Base-by-base conservation (phyloP, 2,888 invertebrate genomes). In the Clostera curtula region DNA sequence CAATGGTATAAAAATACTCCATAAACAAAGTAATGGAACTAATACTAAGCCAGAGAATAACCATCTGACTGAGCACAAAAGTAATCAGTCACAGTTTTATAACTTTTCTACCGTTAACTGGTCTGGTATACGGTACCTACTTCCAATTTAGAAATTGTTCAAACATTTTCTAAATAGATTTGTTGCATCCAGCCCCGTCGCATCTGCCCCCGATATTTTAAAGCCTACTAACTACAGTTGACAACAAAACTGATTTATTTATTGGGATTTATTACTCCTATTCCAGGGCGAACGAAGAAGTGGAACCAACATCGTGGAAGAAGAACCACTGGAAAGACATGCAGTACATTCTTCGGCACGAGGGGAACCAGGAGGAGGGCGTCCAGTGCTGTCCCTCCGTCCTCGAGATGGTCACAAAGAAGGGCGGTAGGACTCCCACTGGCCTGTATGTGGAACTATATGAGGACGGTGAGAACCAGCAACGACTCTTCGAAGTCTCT, bases 311-410 rank as follows among this genome's bases (percentile, higher is more conserved):
- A 46, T 65, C 73, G 60, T 85, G 82, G 84, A 80, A 85, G 63
- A 70, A 86, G 69, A 71, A 85, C 73, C 79, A 87, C 75, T 69
- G 87, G 76, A 86, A 86, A 44, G 87, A 90, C 63, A 89, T 89
- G 84, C 89, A 89, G 67, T 66, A 77, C 54, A 77, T 89, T 44
- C 73, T 91, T 48, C 75, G 85, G 33, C 68, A 72, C 34, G 87
- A 88, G 60, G 79, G 85, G 24, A 46, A 58, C 19, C 57, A 44
- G 24, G 43, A 38, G 16, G 49, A 54, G 27, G 79, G 82, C 15
- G 88, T 89, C 33, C 92, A 93, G 61, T 95, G 95, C 75, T 95
- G 95, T 71, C 95, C 94, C 19, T 89, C 92, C 13, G 86, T 90
- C 25, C 83, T 88, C 50, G 91, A 93, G 68, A 90, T 91, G 87